phyloP scores from a whole-genome alignment of 2,797 vertebrate species.

The Darevskia mixta region DNA sequence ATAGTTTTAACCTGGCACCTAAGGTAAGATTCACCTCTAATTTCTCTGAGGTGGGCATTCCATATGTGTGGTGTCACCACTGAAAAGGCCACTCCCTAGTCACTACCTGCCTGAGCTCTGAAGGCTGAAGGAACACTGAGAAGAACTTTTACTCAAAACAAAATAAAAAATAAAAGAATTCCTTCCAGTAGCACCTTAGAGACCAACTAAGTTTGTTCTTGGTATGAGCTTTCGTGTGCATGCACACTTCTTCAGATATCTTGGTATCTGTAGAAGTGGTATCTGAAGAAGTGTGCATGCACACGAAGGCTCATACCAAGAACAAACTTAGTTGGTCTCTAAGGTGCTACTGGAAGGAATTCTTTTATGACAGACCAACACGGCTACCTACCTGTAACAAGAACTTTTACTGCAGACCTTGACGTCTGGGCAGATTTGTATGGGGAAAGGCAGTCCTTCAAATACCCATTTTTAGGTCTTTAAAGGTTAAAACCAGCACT shows the following conservation, averaged over 20 bases:
- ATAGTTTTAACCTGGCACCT: background rate
- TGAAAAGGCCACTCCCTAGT: background rate
- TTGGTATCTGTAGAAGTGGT: no score
- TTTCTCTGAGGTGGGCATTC: background rate
- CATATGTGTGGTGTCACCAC: background rate
- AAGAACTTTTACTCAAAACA: background rate
- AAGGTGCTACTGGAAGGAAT: no score
- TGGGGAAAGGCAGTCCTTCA: background rate
- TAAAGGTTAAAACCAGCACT: background rate
- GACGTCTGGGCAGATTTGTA: background rate
- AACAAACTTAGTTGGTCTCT: no score
- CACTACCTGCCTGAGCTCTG: background rate
- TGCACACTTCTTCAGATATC: no score
- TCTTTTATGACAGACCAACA: no score
- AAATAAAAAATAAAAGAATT: no score
- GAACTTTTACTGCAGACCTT: background rate
- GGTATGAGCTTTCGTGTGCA: no score
- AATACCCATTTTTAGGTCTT: background rate
- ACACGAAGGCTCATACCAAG: no score
- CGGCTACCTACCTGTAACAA: background rate
- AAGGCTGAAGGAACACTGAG: background rate
- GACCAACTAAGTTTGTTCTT: no score
- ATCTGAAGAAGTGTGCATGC: no score
- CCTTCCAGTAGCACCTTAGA: no score
- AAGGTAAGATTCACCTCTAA: background rate